Evolutionary conservation across 2,797 vertebrate genomes (phyloP).

Genomic region (Cetoscarus ocellatus): DNA sequence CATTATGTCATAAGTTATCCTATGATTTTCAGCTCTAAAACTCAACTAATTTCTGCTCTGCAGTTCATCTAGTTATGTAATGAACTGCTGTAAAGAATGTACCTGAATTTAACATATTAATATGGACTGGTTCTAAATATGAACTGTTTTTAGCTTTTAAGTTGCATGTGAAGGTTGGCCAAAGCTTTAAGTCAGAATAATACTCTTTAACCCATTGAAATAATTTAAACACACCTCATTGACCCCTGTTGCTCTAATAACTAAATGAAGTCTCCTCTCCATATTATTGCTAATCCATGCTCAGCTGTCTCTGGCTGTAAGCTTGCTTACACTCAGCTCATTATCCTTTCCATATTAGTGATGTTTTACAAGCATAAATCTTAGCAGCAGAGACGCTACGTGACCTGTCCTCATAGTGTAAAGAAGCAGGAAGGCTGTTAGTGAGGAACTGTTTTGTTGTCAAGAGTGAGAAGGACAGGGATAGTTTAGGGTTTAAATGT

Average conservation of each 20-base stretch:
- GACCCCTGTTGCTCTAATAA: slow-evolving; percentile 60
- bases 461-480: not conserved
- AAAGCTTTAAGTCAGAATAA: not conserved
- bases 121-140: too few relatives aligned
- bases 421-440: slow-evolving; percentile 15
- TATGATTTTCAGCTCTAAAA: too few relatives aligned
- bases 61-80: too few relatives aligned
- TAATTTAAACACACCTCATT: slow-evolving; percentile 51
- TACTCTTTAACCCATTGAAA: slow-evolving; percentile 32
- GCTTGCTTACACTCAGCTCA: slow-evolving; percentile 50
- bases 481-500: slow-evolving; percentile 12
- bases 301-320: slow-evolving; percentile 29
- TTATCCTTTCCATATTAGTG: slow-evolving; percentile 53
- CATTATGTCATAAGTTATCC: too few relatives aligned
- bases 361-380: slow-evolving; percentile 36
- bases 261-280: slow-evolving; percentile 43
- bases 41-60: too few relatives aligned
- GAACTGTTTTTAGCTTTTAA: too few relatives aligned
- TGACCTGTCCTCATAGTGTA: slow-evolving; percentile 49
- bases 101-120: too few relatives aligned
- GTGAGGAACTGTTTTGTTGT: not conserved
- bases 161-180: too few relatives aligned
- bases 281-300: slow-evolving; percentile 42
- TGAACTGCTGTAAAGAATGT: too few relatives aligned
- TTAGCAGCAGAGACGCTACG: slow-evolving; percentile 35